Base-by-base conservation (phyloP, 1,140 invertebrate genomes). In the Branchinecta lynchi region DNA sequence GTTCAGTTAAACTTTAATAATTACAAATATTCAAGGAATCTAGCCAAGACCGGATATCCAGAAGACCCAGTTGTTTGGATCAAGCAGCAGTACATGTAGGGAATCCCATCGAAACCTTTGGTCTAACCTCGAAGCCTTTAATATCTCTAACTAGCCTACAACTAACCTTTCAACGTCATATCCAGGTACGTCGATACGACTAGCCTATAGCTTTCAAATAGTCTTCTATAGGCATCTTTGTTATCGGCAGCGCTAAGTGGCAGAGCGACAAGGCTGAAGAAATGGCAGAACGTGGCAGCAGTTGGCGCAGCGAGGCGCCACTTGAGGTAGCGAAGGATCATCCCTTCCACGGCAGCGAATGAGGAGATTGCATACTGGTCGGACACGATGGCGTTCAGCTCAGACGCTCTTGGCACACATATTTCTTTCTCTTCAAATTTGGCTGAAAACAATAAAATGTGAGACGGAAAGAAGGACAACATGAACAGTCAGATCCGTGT, bases 371-470 rank as follows among this genome's bases (percentile, higher is more conserved):
- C 66, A 67, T 71, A 73, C 70, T 66, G 45, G 12, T 66, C 69
- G 7, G 67, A 43, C 44, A 60, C 70, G 60, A 70, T 68, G 7
- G 66, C 60, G 71, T 73, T 73, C 10, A 73, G 66, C 8, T 70
- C 68, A n/a, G 72, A 51, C n/a, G 70, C 66, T 68, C 70, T 68
- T 44, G 72, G 72, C 9, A 73, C 66, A 66, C 71, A 67, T 15
- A 60, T 8, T 17, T 73, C 72, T 17, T 66, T 71, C 10, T 73
- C 72, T 70, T 73, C 72, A 70, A 73, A 73, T 70, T 73, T 73
- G 70, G 72, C 72, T 73, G 60, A 7, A 69, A 68, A 44, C 68
- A 72, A 17, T 45, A 60, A 67, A 21, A 67, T 67, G 67, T 43
- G 21, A 65, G 21, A 45, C 17, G 20, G 8, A 45, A 32, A 44